A percentile compares a stretch with the other conserved stretches of the same genome.
These are phyloP conservation scores for Aradophagus sp. DNA, from an alignment of 1,140 invertebrate species.

Conservation along the genomic window DNA sequence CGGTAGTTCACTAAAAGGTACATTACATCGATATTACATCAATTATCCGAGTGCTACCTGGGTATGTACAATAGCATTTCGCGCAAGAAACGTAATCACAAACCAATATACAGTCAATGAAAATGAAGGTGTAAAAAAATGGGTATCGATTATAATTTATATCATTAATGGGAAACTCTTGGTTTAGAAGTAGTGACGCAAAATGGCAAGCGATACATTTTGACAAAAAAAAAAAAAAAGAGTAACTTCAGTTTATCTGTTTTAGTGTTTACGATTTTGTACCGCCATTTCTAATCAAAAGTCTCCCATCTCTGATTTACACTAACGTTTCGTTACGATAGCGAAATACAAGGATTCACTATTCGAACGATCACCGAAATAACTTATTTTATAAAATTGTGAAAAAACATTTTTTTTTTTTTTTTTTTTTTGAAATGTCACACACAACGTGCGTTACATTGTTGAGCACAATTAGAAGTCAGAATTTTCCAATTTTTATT, in stretches of 20 bases:
- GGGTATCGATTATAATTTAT: slow-evolving; percentile 2
- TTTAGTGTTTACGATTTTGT: too few species aligned
- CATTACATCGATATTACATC: slow-evolving; percentile 55
- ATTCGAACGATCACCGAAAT: slow-evolving; percentile 17
- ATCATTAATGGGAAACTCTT: too few species aligned
- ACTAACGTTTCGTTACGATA: slow-evolving; percentile 20
- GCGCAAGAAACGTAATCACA: slow-evolving; percentile 22
- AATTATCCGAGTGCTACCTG: slow-evolving; percentile 50
- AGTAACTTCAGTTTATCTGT: too few species aligned
- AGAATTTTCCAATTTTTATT: too few species aligned
- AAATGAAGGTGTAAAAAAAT: slow-evolving; percentile 8
- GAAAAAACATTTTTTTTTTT: slow-evolving; percentile 1
- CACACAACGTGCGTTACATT: too few species aligned
- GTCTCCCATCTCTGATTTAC: too few species aligned
- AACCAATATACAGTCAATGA: slow-evolving; percentile 22
- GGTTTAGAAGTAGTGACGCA: too few species aligned
- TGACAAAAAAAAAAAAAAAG: too few species aligned
- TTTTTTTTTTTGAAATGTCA: background rate
- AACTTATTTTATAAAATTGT: slow-evolving; percentile 6
- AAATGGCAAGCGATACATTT: too few species aligned
- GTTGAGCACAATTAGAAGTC: too few species aligned
- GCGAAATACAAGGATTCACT: slow-evolving; percentile 23
- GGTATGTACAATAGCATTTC: slow-evolving; percentile 45
- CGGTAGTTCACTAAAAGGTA: slow-evolving; percentile 53
- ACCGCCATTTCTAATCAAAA: too few species aligned